Evolutionary conservation across 2,797 vertebrate species (phyloP), one percentile per base, ranked within the genome.

Genomic region (Malurus splendens): DNA sequence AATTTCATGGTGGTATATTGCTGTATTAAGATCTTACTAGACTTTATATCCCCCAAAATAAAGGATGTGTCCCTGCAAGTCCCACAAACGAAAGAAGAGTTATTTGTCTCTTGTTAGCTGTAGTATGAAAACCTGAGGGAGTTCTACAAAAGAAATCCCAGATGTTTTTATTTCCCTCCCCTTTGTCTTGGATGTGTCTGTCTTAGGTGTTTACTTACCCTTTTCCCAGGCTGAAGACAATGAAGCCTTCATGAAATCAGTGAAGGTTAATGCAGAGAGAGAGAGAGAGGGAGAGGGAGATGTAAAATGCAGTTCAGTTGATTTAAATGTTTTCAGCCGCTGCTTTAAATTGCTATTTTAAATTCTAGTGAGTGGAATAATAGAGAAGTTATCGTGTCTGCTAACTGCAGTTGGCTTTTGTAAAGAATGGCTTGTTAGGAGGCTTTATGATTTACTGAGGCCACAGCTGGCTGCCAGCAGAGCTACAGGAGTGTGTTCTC

Each of bases 381-480:
- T 95, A 91, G 94, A 85, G 88, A 92, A 96, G 92, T 94, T 96
- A 96, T 94, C 93, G 77, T 96, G 94, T 95, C 94, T 96, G 94
- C 94, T 96, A 93, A 95, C 94, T 91, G 93, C 89, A 95, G 90
- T 94, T 97, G 94, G 95, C 90, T 88, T 97, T 95, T 96, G 95
- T 95, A 94, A 97, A 97, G 96, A 96, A 95, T 76, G 87, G 87
- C 96, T 97, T 95, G 93, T 97, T 97, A 94, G 95, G 84, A 95
- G 92, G 86, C 91, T 97, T 97, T 96, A 81, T 97, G 96, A 97
- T 97, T 97, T 97, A 96, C 91, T 39, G 94, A 96, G 95, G 94
- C 95, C 96, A 93, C 96, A 98, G 97, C 97, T 98, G 97, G 96
- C 96, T 97, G 95, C 97, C 97, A 96, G 93, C 93, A 95, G 94